phyloP scores from a whole-genome alignment of 2,797 vertebrate species.

The Tokudaia muenninki region DNA sequence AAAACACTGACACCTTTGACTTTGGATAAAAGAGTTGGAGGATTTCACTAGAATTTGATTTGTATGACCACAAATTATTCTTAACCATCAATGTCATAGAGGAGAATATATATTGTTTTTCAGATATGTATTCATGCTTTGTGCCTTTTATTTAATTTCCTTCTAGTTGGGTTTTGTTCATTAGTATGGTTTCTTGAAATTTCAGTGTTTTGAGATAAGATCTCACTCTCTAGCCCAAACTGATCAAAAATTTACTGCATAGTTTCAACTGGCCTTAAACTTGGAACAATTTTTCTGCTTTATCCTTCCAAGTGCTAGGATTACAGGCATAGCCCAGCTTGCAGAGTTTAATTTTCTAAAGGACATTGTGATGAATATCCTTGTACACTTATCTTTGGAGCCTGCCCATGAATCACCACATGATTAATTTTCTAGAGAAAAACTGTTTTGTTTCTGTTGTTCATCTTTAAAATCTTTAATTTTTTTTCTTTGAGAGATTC shows the following conservation, averaged over 20 bases:
- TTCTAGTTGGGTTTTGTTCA: neutral
- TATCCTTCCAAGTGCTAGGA: neutral
- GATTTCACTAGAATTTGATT: neutral
- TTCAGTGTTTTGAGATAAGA: neutral
- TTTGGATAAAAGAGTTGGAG: neutral
- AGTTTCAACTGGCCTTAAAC: neutral
- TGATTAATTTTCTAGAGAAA: constrained; percentile 47
- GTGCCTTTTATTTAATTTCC: neutral
- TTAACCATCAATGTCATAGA: neutral
- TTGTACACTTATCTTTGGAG: neutral
- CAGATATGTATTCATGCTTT: neutral
- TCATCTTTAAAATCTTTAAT: neutral
- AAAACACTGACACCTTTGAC: neutral
- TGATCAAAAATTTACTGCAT: neutral
- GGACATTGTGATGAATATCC: neutral
- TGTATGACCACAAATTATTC: neutral
- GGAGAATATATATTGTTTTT: neutral
- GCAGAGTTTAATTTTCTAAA: constrained; percentile 39
- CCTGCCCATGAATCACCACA: neutral
- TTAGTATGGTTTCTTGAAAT: neutral
- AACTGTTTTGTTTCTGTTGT: neutral
- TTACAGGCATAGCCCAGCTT: neutral
- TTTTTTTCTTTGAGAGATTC: neutral
- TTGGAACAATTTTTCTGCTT: neutral
- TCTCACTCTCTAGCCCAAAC: neutral